Base-by-base conservation (phyloP, 2,113 vertebrate species). In the Castor canadensis region DNA sequence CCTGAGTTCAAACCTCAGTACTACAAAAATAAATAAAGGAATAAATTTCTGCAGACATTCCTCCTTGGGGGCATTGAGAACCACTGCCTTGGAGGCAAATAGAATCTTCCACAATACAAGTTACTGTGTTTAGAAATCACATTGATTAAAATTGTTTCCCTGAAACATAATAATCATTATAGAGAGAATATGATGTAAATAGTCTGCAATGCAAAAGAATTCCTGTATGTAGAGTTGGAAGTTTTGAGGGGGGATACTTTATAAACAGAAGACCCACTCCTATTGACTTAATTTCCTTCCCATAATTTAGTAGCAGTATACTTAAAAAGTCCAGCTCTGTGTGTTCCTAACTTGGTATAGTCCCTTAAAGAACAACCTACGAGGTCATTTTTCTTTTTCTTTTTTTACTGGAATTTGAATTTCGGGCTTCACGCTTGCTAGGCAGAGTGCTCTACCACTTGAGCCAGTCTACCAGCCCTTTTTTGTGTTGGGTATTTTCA, bases 91-190 rank as follows among this genome's bases (percentile, higher is more conserved):
- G 47, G 38, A 66, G 84, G 43, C 73, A 91, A 72, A 82, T 77
- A 69, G n/a, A 43, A 73, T 56, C 66, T 52, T 6, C 85, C 54
- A 64, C 72, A 75, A 30, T 66, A 8, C 24, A 47, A 26, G 19
- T 93, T 95, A 81, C 79, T 96, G 52, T 32, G 35, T 62, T 84
- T 79, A 95, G 52, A 83, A 92, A 79, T 66, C 72, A 58, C 47
- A 10, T 26, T 2, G 3, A 26, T 72, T 87, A 76, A 87, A 76
- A 71, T 90, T 6, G 77, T 54, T 85, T 87, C 24, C 22, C 66
- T 35, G 66, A 87, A 94, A 56, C n/a, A 20, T 64, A 80, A 43
- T 45, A 80, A 32, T 95, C 45, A 66, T 45, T 66, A 5, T 79
- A 69, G 43, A 88, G n/a, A 90, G 40, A 91, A 73, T 79, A 62